Percentiles rank a stretch among this genome's conserved stretches.
phyloP scores from a whole-genome alignment of 2,888 invertebrate genomes.

The Xanthia icteritia region DNA sequence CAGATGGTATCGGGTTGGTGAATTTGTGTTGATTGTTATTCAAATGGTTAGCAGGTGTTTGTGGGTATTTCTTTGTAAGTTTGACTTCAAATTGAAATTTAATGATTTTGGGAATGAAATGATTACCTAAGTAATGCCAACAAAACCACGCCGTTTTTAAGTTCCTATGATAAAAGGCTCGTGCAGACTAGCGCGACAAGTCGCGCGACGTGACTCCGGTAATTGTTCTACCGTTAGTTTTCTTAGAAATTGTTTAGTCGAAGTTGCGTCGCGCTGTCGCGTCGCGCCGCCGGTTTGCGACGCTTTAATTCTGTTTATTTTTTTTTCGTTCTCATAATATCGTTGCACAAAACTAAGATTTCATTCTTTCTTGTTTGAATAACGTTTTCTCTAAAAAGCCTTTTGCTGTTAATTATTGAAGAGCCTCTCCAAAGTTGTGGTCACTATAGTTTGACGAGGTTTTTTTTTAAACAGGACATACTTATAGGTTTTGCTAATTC shows the following conservation, averaged over 20 bases:
- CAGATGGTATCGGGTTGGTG: background rate
- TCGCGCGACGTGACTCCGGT: no score
- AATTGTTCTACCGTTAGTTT: no score
- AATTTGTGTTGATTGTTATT: background rate
- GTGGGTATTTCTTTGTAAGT: background rate
- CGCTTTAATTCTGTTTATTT: background rate
- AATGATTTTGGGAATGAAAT: background rate
- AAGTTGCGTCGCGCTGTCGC: no score
- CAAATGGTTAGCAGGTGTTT: background rate
- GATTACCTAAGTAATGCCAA: background rate
- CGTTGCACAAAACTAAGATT: background rate
- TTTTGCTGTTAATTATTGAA: background rate
- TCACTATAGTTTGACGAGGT: background rate
- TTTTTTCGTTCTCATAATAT: background rate
- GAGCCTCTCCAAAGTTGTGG: background rate
- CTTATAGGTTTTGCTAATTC: no score
- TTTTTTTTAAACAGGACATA: background rate
- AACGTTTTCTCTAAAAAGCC: conserved; percentile 4
- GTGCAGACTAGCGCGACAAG: no score
- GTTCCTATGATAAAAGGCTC: background rate
- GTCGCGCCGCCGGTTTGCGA: no score
- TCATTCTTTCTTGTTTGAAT: background rate
- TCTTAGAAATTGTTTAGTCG: no score
- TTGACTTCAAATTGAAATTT: background rate
- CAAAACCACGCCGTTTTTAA: background rate